Evolutionary conservation across 1,140 invertebrate genomes (phyloP), one percentile per base, ranked within the genome.

Genomic region (Heliconius congener): DNA sequence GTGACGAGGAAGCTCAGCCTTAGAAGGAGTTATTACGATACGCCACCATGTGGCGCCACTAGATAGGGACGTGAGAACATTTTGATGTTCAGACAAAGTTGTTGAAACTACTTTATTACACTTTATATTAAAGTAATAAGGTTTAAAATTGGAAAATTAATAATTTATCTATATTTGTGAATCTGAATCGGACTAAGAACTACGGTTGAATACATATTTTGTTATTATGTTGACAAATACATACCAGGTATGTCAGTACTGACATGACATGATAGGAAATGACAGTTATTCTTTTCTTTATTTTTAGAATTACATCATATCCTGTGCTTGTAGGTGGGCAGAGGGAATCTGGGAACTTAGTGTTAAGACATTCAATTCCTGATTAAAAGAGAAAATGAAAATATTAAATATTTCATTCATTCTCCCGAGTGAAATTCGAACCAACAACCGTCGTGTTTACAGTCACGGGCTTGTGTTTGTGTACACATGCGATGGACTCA

Each of bases 221-320:
- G 84, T 85, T 90, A 88, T 93, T 90, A 91, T 88, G 86, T 87
- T 91, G 87, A 91, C 91, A 91, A 90, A 91, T 86, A 83, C 82
- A 82, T 84, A 80, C 83, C 82, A 85, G 82, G 81, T 82, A 78
- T 81, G 84, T 83, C 83, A 78, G 83, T 82, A 84, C 71, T 83
- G 77, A 80, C 73, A 76, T 78, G 78, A 77, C 82, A 84, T 74
- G 84, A 74, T 76, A 78, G 77, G 81, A 83, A 87, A 80, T 80
- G 13, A 46, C 3, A 16, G 13, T 16, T 46, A 16, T 16, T 46
- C 4, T 46, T 46, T 46, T 16, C 13, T 11, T 16, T 46, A 0
- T 37, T 37, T 37, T 37, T 37, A 37, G 6, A 0, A 8, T 37
- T 46, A 46, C 42, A 2, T 0, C 4, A 1, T 46, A 46, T 13